Base-by-base conservation (phyloP, 2,888 invertebrate species). In the Magallana nippona region DNA sequence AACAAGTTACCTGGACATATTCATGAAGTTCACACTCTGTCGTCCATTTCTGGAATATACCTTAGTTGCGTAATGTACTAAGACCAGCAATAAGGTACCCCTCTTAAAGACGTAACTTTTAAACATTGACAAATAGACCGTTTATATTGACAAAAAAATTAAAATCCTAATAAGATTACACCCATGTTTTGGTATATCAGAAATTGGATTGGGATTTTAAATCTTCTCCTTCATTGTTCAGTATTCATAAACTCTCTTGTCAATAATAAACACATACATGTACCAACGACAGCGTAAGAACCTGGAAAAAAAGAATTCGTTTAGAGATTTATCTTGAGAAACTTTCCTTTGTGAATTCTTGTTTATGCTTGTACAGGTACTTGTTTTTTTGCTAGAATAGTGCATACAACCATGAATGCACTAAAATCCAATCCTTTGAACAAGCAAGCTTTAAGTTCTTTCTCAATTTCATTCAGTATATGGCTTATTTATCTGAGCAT, bases 121-220 rank as follows among this genome's bases (percentile, higher is more conserved):
- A 44, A 32, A 71, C 71, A 71, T 32, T 32, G 15, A 71, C 71
- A 11, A 10, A 71, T 27, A 27, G 32, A 17, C 27, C 32, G 22
- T 22, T 32, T 71, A 44, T 44, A 71, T 71, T 71, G 71, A 71
- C 27, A 60, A 32, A 11, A 71, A 71, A 71, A 44, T 44, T 44
- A 27, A 71, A 71, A 22, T 13, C 71, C 71, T 71, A 71, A 71
- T 71, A 71, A 71, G 71, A 71, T 71, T 71, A 71, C 71, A 27
- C 27, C 32, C 27, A 63, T 63, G 63, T 63, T 63, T 63, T 63
- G 63, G 63, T 22, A 63, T 27, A 22, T 71, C 71, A 27, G 71
- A 71, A 71, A 71, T 71, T 71, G 71, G 71, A 71, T 71, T 71
- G 71, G 27, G 32, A 71, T 27, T 71, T 71, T 71, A 71, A 71